Base-by-base conservation (phyloP, 2,888 invertebrate genomes). In the Boloria selene region DNA sequence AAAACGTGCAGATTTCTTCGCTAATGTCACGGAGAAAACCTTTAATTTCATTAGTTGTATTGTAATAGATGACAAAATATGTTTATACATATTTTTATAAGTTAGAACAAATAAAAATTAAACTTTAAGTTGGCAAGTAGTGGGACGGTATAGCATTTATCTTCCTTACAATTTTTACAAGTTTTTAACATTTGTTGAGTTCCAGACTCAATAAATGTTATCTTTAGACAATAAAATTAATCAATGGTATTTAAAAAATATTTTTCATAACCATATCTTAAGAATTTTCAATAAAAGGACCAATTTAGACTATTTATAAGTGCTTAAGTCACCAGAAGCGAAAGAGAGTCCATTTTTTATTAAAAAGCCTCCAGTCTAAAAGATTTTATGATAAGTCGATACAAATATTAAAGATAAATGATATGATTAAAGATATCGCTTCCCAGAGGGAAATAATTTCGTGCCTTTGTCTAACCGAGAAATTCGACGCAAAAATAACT, bases 401-500 rank as follows among this genome's bases (percentile, higher is more conserved):
- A 61, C 62, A 69, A 66, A 69, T 67, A 69, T 64, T 47, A 66
- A 61, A 72, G 61, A 67, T 64, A 64, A 69, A 69, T 44, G 69
- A 69, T 64, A 64, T 51, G 62, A 68, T 61, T 51, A 38, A 47
- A 60, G 65, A 69, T 68, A 68, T 63, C 44, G 42, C 65, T 70
- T 61, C 31, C 31, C 31, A 38, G 31, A 38, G 31, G 7, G 3
- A 38, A 38, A 56, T 56, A 51, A 61, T 55, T 17, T 14, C 4
- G 16, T 13, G 53, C 71, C 66, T 73, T 76, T 74, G 75, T 74
- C 70, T 68, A 74, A 72, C 72, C 73, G 73, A 77, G 73, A 77
- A 75, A 80, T 75, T 69, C 69, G 62, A 50, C 60, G 73, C 75
- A 84, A 84, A 84, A 84, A 84, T 64, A 31, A 53, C 49, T 10